These are phyloP conservation scores for Xenopus laevis DNA, from an alignment of 2,113 vertebrate genomes.

Conservation along the genomic window DNA sequence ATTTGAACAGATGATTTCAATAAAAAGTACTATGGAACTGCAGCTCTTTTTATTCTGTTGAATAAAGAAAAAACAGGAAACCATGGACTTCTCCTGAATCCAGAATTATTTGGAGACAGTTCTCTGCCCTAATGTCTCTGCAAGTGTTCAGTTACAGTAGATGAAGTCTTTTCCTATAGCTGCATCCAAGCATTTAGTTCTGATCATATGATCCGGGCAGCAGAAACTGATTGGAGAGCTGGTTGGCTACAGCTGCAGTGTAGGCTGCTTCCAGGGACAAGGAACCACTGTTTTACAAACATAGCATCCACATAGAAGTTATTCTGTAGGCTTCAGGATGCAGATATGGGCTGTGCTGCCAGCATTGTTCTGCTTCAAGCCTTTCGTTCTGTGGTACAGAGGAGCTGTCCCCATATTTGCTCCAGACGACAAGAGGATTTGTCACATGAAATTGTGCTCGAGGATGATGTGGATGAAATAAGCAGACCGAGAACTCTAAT, in stretches of 20 bases:
- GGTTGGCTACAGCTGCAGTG: constrained; percentile 88
- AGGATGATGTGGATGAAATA: constrained; percentile 78
- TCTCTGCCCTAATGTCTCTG: constrained; percentile 37
- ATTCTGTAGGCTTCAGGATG: constrained; percentile 79
- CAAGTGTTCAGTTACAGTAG: constrained; percentile 58
- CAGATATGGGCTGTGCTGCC: constrained; percentile 92
- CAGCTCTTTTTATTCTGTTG: constrained; percentile 22
- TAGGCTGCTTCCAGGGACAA: constrained; percentile 81
- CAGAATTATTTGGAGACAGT: constrained; percentile 33
- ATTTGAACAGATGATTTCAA: constrained; percentile 35
- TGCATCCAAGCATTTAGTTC: constrained; percentile 73
- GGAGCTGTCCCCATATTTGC: constrained; percentile 89
- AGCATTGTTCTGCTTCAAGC: constrained; percentile 89
- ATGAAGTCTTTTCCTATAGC: constrained; percentile 72
- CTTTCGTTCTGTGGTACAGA: constrained; percentile 87
- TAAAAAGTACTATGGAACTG: constrained; percentile 14
- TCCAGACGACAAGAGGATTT: constrained; percentile 78
- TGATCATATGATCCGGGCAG: constrained; percentile 89
- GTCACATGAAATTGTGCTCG: constrained; percentile 81
- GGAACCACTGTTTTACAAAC: constrained; percentile 85
- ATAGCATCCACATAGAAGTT: constrained; percentile 76
- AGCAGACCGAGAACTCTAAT: constrained; percentile 84
- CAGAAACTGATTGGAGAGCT: constrained; percentile 80
- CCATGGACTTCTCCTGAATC: constrained; percentile 14
- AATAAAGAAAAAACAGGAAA: constrained; percentile 34